Evolutionary conservation across 1,140 invertebrate genomes (phyloP), one percentile per base, ranked within the genome.

Genomic region (Lysiphlebus fabarum): DNA sequence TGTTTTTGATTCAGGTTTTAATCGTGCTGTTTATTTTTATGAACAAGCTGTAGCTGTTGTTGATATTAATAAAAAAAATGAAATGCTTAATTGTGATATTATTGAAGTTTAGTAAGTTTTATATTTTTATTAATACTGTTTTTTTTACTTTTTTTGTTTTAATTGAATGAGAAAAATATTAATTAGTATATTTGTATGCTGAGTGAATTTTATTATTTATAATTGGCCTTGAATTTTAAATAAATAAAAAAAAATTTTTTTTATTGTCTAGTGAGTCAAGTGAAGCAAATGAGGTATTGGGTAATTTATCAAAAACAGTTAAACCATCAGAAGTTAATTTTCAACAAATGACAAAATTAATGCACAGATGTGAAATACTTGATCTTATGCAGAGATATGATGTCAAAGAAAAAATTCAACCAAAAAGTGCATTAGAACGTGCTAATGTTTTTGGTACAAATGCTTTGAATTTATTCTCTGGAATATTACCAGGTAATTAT

Each of bases 1-100:
- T 37, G 47, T 7, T 7, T 37, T 5, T 48, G 12, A 44, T 6
- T 37, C 41, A 0, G 62, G 56, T 17, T 61, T 67, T 11, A 71
- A 56, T 37, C 65, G 68, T 44, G 65, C 55, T 0, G 86, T 90
- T 53, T 92, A 90, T 70, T 85, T 85, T 73, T 82, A 89, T 72
- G 90, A 91, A 67, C 88, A 90, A 76, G 90, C 90, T 1, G 85
- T 92, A 12, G 90, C 90, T 4, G 83, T 92, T 7, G 85, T 91
- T 6, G 90, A 91, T 68, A 78, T 89, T 40, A 85, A 82, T 34
- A 75, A 82, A 58, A 86, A 86, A 66, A 76, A 78, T 54, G 76
- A 89, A 58, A 74, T 90, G 9, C 79, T 87, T 14, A 86, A 88
- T 67, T 93, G 91, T 70, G 88, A 91, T 74, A 81, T 93, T 58